Percentiles rank a stretch among this genome's conserved stretches.
phyloP scores from a whole-genome alignment of 2,113 vertebrate species.

The Syngnathus scovelli region DNA sequence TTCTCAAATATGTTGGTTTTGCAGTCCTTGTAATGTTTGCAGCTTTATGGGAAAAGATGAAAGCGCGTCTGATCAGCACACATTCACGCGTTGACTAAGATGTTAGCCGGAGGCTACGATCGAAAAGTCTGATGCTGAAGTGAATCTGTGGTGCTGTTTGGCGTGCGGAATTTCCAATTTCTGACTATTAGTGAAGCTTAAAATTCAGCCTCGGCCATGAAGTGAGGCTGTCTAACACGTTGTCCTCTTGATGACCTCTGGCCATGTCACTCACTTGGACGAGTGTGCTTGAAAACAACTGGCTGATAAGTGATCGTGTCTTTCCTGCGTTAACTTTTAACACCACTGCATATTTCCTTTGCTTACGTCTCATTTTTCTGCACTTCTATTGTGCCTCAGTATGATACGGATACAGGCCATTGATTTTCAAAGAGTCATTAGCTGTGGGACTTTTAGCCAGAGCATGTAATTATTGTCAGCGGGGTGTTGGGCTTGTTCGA shows the following conservation, averaged over 20 bases:
- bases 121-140: slow-evolving; percentile 26
- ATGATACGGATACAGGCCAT: slow-evolving; percentile 30
- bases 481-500: slow-evolving; percentile 23
- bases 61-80: slow-evolving; percentile 25
- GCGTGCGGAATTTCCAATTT: slow-evolving; percentile 55
- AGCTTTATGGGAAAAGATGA: slow-evolving; percentile 3
- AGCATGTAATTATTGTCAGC: slow-evolving; percentile 38
- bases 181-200: slow-evolving; percentile 36
- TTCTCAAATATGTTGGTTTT: not conserved
- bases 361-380: slow-evolving; percentile 16
- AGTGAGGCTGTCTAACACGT: slow-evolving; percentile 22
- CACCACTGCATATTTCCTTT: not conserved
- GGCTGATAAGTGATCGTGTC: slow-evolving; percentile 19
- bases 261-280: slow-evolving; percentile 29
- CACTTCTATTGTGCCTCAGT: slow-evolving; percentile 4
- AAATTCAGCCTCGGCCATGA: slow-evolving; percentile 30
- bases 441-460: slow-evolving; percentile 20
- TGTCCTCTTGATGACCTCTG: slow-evolving; percentile 34
- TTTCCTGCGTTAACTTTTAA: slow-evolving; percentile 14
- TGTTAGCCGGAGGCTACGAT: slow-evolving; percentile 17
- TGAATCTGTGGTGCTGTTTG: slow-evolving; percentile 41
- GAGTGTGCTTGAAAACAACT: slow-evolving; percentile 22
- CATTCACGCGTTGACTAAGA: slow-evolving; percentile 9
- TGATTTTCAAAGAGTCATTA: slow-evolving; percentile 47
- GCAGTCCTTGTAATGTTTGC: slow-evolving; percentile 3